These are phyloP conservation scores for Hyphantria cunea DNA, from an alignment of 1,140 invertebrate genomes.

Conservation along the genomic window DNA sequence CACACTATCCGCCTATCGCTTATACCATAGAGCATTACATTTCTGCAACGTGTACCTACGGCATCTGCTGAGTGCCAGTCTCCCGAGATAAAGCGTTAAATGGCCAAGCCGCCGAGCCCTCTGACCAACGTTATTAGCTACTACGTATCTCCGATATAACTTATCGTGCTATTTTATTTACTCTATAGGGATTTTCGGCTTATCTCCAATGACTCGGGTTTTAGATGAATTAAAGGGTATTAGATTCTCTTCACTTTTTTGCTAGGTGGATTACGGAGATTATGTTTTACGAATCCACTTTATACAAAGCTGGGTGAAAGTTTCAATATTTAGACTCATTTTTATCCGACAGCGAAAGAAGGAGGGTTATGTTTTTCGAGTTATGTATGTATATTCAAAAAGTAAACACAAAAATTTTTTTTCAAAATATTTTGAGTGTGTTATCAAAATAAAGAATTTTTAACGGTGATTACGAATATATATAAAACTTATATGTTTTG, in stretches of 20 bases:
- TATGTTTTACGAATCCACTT: no score
- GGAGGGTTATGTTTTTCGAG: no score
- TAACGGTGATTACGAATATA: no score
- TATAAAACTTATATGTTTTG: no score
- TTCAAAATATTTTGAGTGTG: no score
- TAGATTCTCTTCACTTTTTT: not conserved
- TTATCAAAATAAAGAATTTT: no score
- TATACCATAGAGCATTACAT: not conserved
- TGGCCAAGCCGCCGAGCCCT: conserved; percentile 17
- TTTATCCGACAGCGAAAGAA: no score
- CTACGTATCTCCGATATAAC: conserved; percentile 18
- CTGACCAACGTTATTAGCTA: conserved; percentile 25
- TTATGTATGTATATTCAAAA: no score
- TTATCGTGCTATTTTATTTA: conserved; percentile 25
- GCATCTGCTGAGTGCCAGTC: conserved; percentile 23
- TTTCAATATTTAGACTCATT: no score
- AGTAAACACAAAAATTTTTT: no score
- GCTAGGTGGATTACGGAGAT: no score
- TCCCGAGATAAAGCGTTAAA: conserved; percentile 22
- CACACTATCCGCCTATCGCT: not conserved
- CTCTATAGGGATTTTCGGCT: conserved; percentile 19
- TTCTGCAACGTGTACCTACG: conserved; percentile 28
- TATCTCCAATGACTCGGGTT: conserved; percentile 21
- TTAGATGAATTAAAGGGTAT: conserved; percentile 1
- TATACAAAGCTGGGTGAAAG: no score